These are phyloP conservation scores for Tychaedon coryphoeus DNA, from an alignment of 2,113 vertebrate genomes.

Conservation along the genomic window DNA sequence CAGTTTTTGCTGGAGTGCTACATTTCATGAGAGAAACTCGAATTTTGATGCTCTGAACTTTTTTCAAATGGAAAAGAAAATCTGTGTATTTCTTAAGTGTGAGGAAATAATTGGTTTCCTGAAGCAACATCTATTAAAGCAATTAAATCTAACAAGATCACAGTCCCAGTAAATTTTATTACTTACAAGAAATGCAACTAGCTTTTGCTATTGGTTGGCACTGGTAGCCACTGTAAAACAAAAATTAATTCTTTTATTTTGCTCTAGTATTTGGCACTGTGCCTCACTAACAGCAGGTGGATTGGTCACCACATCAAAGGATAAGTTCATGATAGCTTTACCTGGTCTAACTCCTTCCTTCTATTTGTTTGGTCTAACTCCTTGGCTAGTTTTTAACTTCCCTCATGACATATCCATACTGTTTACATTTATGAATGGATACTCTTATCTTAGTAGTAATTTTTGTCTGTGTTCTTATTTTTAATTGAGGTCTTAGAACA, in stretches of 20 bases:
- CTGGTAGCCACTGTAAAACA: background rate
- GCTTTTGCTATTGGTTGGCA: background rate
- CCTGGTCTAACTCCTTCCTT: background rate
- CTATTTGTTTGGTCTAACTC: background rate
- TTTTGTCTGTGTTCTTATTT: background rate
- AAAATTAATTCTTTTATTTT: background rate
- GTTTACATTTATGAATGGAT: background rate
- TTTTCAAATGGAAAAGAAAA: background rate
- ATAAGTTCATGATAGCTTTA: background rate
- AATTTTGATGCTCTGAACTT: background rate
- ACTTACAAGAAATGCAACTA: background rate
- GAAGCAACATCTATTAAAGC: background rate
- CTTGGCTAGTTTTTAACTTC: background rate
- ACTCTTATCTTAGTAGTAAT: background rate
- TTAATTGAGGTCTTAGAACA: background rate
- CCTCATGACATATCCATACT: fast-evolving
- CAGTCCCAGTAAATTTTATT: background rate
- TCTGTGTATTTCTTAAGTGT: background rate
- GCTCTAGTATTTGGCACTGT: background rate
- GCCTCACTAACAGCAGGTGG: background rate
- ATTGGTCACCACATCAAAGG: background rate
- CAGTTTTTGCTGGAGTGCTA: background rate
- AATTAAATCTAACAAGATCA: background rate
- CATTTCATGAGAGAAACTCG: background rate
- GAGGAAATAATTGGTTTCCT: background rate